Evolutionary conservation across 1,140 invertebrate genomes (phyloP), one percentile per base, ranked within the genome.

Genomic region (Caenorhabditis briggsae): DNA sequence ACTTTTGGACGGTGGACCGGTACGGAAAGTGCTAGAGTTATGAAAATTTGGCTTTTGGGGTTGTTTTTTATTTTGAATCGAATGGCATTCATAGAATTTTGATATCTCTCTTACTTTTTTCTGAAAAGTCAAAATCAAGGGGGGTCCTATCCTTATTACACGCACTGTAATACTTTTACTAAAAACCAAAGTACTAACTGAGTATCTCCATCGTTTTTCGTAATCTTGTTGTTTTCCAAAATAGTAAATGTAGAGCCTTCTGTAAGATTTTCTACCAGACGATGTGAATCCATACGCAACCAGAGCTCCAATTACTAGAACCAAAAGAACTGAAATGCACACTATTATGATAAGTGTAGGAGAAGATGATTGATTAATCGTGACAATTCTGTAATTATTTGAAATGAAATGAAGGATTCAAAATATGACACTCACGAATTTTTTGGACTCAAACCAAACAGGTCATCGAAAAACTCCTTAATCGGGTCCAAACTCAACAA

Each of bases 191-290:
- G 9, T 1, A 25, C 41, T 78, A 9, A 78, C 70, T 20, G 70
- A 78, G 46, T 78, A 78, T 11, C 70, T 16, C 70, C 70, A 78
- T 18, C 70, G 70, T 50, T 78, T 78, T 14, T 78, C 70, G 14
- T 23, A 78, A 78, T 78, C 70, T 23, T 20, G 8, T 12, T 46
- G 43, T 53, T 78, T 78, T 78, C 70, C 70, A 78, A 78, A 78
- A n/a, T 78, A 43, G 23, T 50, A 78, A 5, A 50, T 53, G 11
- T 78, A 78, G 2, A 78, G 23, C 11, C 50, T 78, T 50, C 8
- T 50, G n/a, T 50, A 50, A 9, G 9, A 3, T 23, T 11, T 8
- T 11, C n/a, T 78, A 20, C 70, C 70, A 23, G 9, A 18, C 50
- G 43, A 23, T 12, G 70, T 78, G 46, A 78, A 78, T 48, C 70